Percentiles rank a stretch among this genome's conserved stretches.
Evolutionary conservation across 1,140 invertebrate genomes (phyloP).

Genomic region (Araneus ventricosus): DNA sequence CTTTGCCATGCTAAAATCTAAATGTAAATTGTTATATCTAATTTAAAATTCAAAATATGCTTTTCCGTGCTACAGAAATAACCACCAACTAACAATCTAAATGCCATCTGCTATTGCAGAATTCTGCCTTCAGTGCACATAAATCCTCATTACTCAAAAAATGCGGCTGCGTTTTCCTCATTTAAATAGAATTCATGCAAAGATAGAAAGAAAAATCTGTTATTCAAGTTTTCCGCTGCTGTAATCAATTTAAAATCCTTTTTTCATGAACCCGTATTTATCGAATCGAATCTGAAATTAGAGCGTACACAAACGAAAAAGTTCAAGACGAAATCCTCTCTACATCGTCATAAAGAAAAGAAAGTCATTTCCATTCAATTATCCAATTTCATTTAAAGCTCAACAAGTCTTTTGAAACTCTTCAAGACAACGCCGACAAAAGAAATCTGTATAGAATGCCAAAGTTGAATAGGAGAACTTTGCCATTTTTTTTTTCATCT

Average conservation of each 20-base stretch:
- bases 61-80: too few relatives aligned
- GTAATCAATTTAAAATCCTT: not conserved
- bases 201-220: not conserved
- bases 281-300: not conserved
- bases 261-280: not conserved
- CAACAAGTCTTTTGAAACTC: conserved; percentile 23
- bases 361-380: conserved; percentile 22
- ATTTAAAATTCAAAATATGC: too few relatives aligned
- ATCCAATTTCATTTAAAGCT: conserved; percentile 30
- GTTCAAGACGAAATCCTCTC: too few relatives aligned
- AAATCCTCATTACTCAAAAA: too few relatives aligned
- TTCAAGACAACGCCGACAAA: not conserved
- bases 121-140: too few relatives aligned
- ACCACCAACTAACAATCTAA: too few relatives aligned
- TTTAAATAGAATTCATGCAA: too few relatives aligned
- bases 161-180: too few relatives aligned
- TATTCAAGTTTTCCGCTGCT: not conserved
- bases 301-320: not conserved
- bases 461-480: not conserved
- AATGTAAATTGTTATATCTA: too few relatives aligned
- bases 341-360: not conserved
- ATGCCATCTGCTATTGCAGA: too few relatives aligned
- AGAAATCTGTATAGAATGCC: not conserved
- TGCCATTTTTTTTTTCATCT: not conserved
- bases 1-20: too few relatives aligned